Evolutionary conservation across 2,113 vertebrate genomes (phyloP).

Genomic region (Cottus gobio): DNA sequence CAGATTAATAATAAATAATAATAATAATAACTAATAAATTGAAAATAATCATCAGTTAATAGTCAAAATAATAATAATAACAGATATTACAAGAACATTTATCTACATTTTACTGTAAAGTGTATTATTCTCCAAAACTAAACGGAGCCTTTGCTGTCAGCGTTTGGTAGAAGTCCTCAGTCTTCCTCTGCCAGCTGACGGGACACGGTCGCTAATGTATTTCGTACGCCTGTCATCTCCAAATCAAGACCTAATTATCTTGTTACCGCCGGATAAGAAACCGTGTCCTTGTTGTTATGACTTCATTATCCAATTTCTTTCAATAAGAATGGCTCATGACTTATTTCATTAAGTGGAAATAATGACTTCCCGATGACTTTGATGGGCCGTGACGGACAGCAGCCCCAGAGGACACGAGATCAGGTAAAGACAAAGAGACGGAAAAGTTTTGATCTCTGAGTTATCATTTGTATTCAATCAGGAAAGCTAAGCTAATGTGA

Average conservation of each 20-base stretch:
- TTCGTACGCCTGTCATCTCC: conserved; percentile 11
- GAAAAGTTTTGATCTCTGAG: not conserved
- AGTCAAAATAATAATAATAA: no score
- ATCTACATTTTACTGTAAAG: no score
- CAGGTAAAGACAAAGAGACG: not conserved
- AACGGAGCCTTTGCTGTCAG: not conserved
- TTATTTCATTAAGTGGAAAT: conserved; percentile 17
- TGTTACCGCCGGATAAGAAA: conserved; percentile 1
- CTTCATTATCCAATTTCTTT: not conserved
- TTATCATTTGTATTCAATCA: not conserved
- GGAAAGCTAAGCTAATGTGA: not conserved
- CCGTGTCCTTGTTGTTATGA: conserved; percentile 7
- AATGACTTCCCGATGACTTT: not conserved
- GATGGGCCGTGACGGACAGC: not conserved
- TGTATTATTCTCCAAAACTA: not conserved
- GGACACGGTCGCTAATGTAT: not conserved
- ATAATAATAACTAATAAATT: no score
- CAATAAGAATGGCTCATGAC: not conserved
- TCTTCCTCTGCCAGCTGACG: not conserved
- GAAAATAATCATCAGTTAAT: no score
- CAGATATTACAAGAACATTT: no score
- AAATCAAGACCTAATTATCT: conserved; percentile 42
- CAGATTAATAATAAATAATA: no score
- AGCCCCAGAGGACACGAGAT: not conserved
- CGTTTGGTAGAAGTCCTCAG: not conserved